Conservation (phyloP, 2,888 invertebrate species). For the Malacosoma neustria region DNA sequence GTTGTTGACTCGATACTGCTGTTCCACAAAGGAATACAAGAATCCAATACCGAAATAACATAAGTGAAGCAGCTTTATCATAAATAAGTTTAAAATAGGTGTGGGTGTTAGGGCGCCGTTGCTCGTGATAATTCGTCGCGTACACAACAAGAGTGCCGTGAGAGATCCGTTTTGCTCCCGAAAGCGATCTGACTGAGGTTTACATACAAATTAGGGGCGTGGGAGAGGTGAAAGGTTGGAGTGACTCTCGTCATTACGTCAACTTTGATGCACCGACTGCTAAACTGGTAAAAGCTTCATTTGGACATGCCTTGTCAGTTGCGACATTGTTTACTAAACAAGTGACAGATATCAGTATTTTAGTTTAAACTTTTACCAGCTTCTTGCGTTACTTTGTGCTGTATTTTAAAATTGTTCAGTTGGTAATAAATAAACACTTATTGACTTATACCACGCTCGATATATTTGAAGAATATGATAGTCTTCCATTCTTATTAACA, state of each 20-base stretch:
- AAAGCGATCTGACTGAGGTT: conserved; percentile 42
- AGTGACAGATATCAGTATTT: no score
- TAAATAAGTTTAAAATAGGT: conserved; percentile 18
- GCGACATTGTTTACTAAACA: not conserved
- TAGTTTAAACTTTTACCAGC: no score
- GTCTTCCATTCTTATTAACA: no score
- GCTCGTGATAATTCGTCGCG: conserved; percentile 69
- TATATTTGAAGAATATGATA: no score
- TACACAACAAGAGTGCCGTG: conserved; percentile 66
- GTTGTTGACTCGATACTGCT: no score
- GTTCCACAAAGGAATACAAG: no score
- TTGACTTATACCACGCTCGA: no score
- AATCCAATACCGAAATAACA: no score
- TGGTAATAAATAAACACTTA: no score
- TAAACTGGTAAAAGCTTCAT: not conserved
- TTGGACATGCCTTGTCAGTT: not conserved
- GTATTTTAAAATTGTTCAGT: no score
- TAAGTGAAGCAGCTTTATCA: not conserved
- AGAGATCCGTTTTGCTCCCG: conserved; percentile 62
- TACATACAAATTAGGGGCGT: conserved; percentile 57
- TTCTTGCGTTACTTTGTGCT: no score
- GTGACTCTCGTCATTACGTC: conserved; percentile 25
- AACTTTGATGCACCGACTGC: conserved; percentile 26
- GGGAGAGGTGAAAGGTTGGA: conserved; percentile 67
- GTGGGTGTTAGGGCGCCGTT: conserved; percentile 51